These are phyloP conservation scores for Glossosoma conforme DNA, from an alignment of 1,140 invertebrate genomes.

Conservation along the genomic window DNA sequence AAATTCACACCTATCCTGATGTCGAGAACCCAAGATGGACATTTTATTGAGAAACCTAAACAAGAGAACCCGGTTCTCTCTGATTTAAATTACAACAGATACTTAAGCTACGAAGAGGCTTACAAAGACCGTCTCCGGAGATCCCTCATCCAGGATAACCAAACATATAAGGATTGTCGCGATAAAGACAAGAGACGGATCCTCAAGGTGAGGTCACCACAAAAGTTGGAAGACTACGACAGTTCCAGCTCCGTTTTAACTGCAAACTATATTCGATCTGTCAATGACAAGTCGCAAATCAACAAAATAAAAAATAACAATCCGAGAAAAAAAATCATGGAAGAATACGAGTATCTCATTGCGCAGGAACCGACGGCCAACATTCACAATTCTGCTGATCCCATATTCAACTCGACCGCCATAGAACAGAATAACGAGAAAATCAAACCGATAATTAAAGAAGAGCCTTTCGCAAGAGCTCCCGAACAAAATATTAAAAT, in stretches of 20 bases:
- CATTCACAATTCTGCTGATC: background rate
- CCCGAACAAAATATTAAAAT: background rate
- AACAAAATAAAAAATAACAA: constrained; percentile 6
- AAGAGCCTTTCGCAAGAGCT: background rate
- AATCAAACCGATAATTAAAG: background rate
- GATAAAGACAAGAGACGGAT: background rate
- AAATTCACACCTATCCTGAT: too few species aligned
- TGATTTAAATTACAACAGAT: background rate
- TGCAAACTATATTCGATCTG: constrained; percentile 23
- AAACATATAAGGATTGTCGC: constrained; percentile 1
- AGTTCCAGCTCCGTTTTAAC: constrained; percentile 27
- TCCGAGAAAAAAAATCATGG: background rate
- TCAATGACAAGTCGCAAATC: constrained; percentile 17
- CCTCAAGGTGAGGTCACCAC: too few species aligned
- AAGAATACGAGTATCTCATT: background rate
- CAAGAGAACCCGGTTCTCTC: background rate
- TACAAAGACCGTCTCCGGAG: background rate
- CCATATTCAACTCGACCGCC: background rate
- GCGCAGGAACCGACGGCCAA: background rate
- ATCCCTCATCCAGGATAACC: background rate
- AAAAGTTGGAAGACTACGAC: constrained; percentile 15
- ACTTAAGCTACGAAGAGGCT: background rate
- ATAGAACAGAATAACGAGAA: background rate
- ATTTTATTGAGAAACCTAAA: constrained; percentile 1
- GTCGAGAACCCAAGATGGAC: too few species aligned